phyloP scores from a whole-genome alignment of 2,797 vertebrate species.

The Premnoplex brunnescens region DNA sequence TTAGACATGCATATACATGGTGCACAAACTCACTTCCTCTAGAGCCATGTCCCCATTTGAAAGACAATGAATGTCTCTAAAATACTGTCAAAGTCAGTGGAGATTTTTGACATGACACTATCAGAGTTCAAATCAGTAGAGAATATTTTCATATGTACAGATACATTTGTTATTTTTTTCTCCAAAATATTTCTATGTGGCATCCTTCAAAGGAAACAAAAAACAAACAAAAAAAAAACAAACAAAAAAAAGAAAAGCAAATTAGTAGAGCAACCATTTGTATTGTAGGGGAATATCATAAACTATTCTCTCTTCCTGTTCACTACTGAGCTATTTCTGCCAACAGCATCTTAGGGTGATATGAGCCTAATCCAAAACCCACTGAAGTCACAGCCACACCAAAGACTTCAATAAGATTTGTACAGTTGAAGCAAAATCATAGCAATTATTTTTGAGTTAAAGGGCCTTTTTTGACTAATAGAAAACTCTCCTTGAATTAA shows the following conservation, averaged over 20 bases:
- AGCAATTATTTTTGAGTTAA: background rate
- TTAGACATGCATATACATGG: background rate
- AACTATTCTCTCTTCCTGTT: background rate
- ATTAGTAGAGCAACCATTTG: background rate
- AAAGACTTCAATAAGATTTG: background rate
- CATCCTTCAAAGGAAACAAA: background rate
- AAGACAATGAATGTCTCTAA: background rate
- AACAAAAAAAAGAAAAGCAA: background rate
- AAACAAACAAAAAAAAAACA: background rate
- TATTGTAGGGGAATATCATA: background rate
- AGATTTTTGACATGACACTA: background rate
- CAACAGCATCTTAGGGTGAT: background rate
- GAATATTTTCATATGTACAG: background rate
- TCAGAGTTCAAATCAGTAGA: background rate
- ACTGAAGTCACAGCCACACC: background rate
- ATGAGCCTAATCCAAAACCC: background rate
- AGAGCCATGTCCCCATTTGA: background rate
- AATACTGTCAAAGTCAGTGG: background rate
- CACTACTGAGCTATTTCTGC: background rate
- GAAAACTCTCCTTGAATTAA: background rate
- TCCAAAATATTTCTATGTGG: background rate
- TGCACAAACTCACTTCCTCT: background rate
- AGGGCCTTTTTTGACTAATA: background rate
- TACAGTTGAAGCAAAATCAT: background rate
- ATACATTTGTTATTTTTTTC: background rate